Evolutionary conservation across 2,888 invertebrate genomes (phyloP), one percentile per base, ranked within the genome.

Genomic region (Mesochorus sp.): DNA sequence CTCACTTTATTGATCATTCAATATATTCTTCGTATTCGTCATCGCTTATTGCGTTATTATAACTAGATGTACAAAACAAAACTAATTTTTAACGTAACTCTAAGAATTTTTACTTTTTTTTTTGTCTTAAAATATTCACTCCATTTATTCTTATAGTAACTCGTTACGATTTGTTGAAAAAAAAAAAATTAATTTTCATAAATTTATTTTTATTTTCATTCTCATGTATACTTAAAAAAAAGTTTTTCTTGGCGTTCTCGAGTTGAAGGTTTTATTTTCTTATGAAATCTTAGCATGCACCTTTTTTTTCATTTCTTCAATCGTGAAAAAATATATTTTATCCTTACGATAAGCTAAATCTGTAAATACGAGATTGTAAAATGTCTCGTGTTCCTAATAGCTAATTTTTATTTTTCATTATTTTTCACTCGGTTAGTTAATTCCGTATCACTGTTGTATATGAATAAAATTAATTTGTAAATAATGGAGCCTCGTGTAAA

Each of bases 1-100:
- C 79, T 66, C 47, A 57, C 80, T 82, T 82, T 82, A 82, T 82
- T 82, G 44, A 53, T 51, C 64, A 70, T 17, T 53, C 21, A 66
- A 61, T 64, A 61, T 57, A 17, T 59, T 31, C 6, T 24, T 55
- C 39, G 39, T 59, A 3, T 34, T 26, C 39, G 59, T 51, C 59
- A 59, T 28, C 39, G 34, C 51, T 62, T 62, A 39, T 75, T 72
- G 53, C 47, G 28, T 14, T 19, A 31, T 37, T 17, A 28, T 14
- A 42, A 61, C 61, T 26, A 42, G 49, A 59, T 14, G 42, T 75
- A 75, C 70, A 76, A 71, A 53, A 71, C 57, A 71, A 51, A 57
- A 47, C 57, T 28, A 21, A 39, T 42, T 44, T 51, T 57, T 19
- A 17, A 31, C 59, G 49, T 64, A 71, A 55, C 31, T 53, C 55